Conservation (phyloP, 2,113 vertebrate genomes). For the Thalassarche chlororhynchos region DNA sequence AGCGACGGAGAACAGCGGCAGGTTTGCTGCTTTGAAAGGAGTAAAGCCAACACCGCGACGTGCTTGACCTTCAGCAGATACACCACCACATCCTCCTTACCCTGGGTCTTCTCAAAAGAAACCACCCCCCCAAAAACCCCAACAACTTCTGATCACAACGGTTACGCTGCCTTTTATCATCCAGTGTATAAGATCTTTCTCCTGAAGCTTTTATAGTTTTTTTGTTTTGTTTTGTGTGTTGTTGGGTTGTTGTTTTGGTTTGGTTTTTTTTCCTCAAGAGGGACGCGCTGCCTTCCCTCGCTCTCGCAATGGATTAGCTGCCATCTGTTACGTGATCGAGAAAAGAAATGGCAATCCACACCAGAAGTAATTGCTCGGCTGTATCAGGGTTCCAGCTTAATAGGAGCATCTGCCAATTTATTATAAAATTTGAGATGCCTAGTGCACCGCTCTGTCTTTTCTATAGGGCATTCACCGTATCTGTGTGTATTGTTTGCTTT, state of each 20-base stretch:
- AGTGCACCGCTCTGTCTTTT: background rate
- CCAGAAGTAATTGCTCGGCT: background rate
- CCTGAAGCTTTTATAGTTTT: background rate
- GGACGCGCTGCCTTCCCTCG: background rate
- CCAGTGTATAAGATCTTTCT: background rate
- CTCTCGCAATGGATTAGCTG: background rate
- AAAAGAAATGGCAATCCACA: background rate
- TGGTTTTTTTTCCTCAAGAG: background rate
- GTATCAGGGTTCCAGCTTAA: background rate
- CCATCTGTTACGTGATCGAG: background rate
- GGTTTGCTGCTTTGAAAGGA: background rate
- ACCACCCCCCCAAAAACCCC: background rate
- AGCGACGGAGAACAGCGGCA: background rate
- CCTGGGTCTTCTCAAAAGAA: background rate
- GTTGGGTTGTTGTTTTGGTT: too few species aligned
- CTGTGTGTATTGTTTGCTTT: background rate
- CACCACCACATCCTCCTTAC: background rate
- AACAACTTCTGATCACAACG: background rate
- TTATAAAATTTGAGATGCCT: background rate
- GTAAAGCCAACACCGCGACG: fast-evolving
- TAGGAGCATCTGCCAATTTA: background rate
- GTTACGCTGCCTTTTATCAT: background rate
- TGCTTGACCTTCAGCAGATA: background rate
- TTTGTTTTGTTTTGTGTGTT: too few species aligned
- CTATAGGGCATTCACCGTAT: background rate